phyloP scores from a whole-genome alignment of 2,797 vertebrate species.

The Microctenopoma steveboyesi region DNA sequence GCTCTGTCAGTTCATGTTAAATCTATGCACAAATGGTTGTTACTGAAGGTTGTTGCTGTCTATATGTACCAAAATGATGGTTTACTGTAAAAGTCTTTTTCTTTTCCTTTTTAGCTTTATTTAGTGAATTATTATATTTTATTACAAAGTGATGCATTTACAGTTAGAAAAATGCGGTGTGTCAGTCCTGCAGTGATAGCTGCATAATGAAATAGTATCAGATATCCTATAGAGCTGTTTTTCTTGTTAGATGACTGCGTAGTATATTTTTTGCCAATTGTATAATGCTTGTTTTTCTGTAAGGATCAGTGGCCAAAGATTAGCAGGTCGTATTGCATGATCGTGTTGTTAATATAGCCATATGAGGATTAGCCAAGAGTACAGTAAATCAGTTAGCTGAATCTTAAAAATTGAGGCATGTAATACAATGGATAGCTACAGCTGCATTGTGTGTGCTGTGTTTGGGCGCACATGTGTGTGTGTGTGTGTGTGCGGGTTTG shows the following conservation, averaged over 20 bases:
- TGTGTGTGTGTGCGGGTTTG: constrained; percentile 12
- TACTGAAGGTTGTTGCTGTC: constrained; percentile 67
- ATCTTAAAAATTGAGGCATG: constrained; percentile 53
- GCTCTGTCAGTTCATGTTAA: constrained; percentile 55
- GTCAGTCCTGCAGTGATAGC: constrained; percentile 51
- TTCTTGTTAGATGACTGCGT: constrained; percentile 42
- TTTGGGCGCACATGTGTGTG: neutral
- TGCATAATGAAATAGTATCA: constrained; percentile 65
- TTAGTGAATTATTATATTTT: constrained; percentile 70
- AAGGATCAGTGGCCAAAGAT: constrained; percentile 71
- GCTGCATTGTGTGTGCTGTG: constrained; percentile 24
- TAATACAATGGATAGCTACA: constrained; percentile 33
- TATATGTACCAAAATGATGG: constrained; percentile 60
- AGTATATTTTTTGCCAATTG: constrained; percentile 70
- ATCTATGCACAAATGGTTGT: constrained; percentile 78
- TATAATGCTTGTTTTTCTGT: constrained; percentile 63
- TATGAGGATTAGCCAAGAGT: constrained; percentile 58
- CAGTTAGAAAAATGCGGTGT: constrained; percentile 47
- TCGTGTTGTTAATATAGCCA: constrained; percentile 66
- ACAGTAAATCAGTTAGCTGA: constrained; percentile 38
- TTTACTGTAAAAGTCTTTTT: constrained; percentile 68
- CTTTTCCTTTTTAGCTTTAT: constrained; percentile 67
- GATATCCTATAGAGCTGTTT: constrained; percentile 48
- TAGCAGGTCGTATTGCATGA: constrained; percentile 74
- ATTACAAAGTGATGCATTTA: constrained; percentile 60